These are phyloP conservation scores for Oceanites oceanicus DNA, from an alignment of 2,113 vertebrate species.

Conservation along the genomic window DNA sequence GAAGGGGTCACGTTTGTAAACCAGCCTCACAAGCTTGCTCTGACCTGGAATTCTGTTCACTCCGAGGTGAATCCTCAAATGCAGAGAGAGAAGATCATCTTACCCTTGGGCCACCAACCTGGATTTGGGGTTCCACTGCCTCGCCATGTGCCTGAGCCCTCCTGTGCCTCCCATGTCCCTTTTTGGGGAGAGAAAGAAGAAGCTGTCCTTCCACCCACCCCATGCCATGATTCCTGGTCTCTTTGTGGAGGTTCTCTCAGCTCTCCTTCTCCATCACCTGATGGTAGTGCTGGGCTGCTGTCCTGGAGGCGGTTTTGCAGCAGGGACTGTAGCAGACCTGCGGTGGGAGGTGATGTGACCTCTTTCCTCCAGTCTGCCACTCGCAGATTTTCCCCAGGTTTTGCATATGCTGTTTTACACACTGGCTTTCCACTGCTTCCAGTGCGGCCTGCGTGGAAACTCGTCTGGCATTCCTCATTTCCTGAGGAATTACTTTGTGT, in stretches of 20 bases:
- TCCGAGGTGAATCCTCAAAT: neutral
- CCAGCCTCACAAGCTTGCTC: neutral
- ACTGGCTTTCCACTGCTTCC: neutral
- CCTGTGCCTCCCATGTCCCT: neutral
- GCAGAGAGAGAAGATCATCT: neutral
- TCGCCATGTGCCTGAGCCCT: neutral
- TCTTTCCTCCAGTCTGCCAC: neutral
- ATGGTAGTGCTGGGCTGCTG: neutral
- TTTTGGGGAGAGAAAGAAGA: neutral
- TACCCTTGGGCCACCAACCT: neutral
- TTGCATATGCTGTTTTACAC: rapidly evolving
- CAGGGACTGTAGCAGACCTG: rapidly evolving
- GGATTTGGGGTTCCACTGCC: neutral
- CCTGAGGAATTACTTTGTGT: neutral
- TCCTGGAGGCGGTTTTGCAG: neutral
- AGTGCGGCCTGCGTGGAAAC: neutral
- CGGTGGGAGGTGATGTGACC: neutral
- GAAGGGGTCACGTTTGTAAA: neutral
- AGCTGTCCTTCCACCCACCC: neutral
- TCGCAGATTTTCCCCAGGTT: neutral
- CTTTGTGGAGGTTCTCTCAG: neutral
- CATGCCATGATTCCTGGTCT: neutral
- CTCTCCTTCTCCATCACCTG: neutral
- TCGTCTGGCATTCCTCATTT: rapidly evolving
- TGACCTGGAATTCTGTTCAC: neutral